phyloP scores from a whole-genome alignment of 2,113 vertebrate species.

The Thamnaconus septentrionalis region DNA sequence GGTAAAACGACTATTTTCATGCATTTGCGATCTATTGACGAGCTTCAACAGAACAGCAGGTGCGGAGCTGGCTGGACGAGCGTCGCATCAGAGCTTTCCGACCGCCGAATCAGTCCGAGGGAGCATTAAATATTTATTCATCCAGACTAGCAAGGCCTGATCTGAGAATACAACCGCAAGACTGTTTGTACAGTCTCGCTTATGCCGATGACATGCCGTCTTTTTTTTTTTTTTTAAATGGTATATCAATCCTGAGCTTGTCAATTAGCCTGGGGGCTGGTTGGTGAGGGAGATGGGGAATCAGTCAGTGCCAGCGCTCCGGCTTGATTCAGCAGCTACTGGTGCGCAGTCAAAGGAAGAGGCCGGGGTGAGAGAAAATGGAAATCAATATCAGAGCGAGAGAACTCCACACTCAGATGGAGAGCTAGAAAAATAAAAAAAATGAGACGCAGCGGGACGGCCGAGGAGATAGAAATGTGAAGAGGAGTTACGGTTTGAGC shows the following conservation, averaged over 20 bases:
- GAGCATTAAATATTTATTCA: constrained; percentile 20
- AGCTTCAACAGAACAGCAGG: not conserved
- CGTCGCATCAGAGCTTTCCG: not conserved
- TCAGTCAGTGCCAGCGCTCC: constrained; percentile 33
- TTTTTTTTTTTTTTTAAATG: constrained; percentile 11
- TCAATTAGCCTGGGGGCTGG: constrained; percentile 33
- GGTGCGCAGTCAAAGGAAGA: constrained; percentile 24
- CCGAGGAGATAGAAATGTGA: constrained; percentile 28
- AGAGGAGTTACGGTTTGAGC: constrained; percentile 23
- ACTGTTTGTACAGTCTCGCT: constrained; percentile 19
- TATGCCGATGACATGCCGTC: constrained; percentile 17
- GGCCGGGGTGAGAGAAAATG: constrained; percentile 35
- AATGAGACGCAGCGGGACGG: constrained; percentile 13
- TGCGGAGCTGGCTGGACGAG: not conserved
- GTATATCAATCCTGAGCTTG: constrained; percentile 32
- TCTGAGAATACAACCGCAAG: constrained; percentile 22
- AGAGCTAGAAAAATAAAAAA: constrained; percentile 4
- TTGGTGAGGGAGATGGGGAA: constrained; percentile 6
- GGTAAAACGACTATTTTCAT: not conserved
- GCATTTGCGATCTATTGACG: constrained; percentile 3
- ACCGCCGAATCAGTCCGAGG: not conserved
- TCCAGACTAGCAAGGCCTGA: constrained; percentile 12
- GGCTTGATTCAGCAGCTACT: constrained; percentile 45
- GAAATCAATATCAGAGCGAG: constrained; percentile 57
- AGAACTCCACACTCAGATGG: constrained; percentile 40